Evolutionary conservation across 2,797 vertebrate species (phyloP), one percentile per base, ranked within the genome.

Genomic region (Ptychadena robeensis): DNA sequence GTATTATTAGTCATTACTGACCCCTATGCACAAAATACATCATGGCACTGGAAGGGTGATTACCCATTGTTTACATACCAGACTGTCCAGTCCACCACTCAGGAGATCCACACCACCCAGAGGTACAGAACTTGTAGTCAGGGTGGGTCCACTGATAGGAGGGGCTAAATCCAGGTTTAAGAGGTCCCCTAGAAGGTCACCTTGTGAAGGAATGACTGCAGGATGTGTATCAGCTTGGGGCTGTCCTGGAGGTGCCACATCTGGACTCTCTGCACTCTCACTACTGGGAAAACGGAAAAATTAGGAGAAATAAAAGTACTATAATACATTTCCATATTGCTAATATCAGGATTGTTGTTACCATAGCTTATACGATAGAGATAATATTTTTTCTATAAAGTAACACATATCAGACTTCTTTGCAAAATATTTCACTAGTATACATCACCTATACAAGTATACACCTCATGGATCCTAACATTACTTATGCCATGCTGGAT

Each of bases 71-170:
- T 0, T 18, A 89, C 91, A 0, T 93, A 98, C 98, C 96, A 99
- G 90, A 85, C 93, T 96, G 89, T 99, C 98, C 82, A 99, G 89
- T 82, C 97, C 97, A 0, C 97, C 95, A 1, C 96, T 96, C 0
- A 99, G 96, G 64, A 99, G 96, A 87, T 99, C 97, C 93, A 99
- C 94, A 0, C 95, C 95, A 0, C 96, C 97, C 95, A 99, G 93
- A 85, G 96, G 97, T 88, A 97, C 91, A 0, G 94, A 87, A 4
- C 94, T 80, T 4, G 95, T 48, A 30, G 95, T 87, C 6, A 96
- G 81, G 0, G 95, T 91, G 0, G 96, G 94, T 0, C 92, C 92
- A 0, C 91, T 91, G 67, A 96, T 90, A 0, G 97, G 95, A 0
- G 97, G 96, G 0, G 95, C 95, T 28, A 99, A 91, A 88, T 99